A percentile compares a stretch with the other conserved stretches of the same genome.
Conservation (phyloP, 2,888 invertebrate genomes). For the Coecobrya sp. region DNA sequence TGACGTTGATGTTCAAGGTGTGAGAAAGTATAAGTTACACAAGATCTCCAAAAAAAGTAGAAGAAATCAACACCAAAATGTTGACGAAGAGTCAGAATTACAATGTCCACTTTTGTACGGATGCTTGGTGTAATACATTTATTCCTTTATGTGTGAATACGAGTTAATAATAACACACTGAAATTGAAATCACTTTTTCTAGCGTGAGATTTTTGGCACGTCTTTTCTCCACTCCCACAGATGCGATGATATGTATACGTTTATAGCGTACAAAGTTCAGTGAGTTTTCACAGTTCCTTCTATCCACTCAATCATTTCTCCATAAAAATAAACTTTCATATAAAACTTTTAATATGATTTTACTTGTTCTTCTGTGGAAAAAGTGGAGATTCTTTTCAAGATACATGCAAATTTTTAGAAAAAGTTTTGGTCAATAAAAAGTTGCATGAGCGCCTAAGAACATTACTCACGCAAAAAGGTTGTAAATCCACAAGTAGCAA, state of each 20-base stretch:
- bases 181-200: conserved; percentile 32
- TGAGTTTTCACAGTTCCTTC: conserved; percentile 12
- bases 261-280: neutral
- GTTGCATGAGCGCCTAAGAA: neutral
- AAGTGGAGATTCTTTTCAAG: conserved; percentile 20
- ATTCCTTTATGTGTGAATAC: neutral
- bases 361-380: neutral
- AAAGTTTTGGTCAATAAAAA: conserved; percentile 32
- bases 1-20: neutral
- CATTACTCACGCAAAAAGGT: conserved; percentile 9
- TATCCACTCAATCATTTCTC: neutral
- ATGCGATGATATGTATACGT: neutral
- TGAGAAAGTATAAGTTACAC: neutral
- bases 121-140: neutral
- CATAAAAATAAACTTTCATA: conserved; percentile 32
- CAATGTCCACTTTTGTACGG: neutral
- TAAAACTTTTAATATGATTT: conserved; percentile 45
- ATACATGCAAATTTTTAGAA: conserved; percentile 1
- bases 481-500: conserved; percentile 31
- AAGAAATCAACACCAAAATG: neutral
- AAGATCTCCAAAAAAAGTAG: neutral
- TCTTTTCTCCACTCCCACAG: neutral
- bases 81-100: neutral
- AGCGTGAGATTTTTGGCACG: conserved; percentile 52
- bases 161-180: conserved; percentile 35